Base-by-base conservation (phyloP, 2,888 invertebrate genomes). In the Villa cingulata region DNA sequence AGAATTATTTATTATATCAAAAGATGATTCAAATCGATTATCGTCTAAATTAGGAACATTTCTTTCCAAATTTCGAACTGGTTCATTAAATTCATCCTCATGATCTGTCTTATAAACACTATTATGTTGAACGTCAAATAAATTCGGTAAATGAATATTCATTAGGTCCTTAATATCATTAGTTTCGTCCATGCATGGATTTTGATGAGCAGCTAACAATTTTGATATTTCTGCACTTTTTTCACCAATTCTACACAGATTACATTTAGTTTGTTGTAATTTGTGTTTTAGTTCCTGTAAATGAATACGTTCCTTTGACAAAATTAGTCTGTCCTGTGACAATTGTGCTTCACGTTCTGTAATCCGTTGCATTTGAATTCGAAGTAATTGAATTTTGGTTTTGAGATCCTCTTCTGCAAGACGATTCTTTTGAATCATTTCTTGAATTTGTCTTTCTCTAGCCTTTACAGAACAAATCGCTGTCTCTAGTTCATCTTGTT, bases 161-260 rank as follows among this genome's bases (percentile, higher is more conserved):
- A 48, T 48, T n/a, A n/a, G n/a, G n/a, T 12, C 32, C 32, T 41
- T 44, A 16, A 15, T 18, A 9, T 32, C 17, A 36, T 17, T 48
- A 46, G 3, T 27, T 46, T 23, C n/a, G 19, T n/a, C 20, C 32
- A 32, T 14, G 15, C 16, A 19, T 37, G 36, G 23, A 19, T 15
- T 39, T 46, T 45, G 16, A 53, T 50, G n/a, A 2, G 45, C 43
- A 7, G 54, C 50, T 14, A 62, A 39, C 16, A 59, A 54, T 10
- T 61, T 54, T 1, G 58, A 53, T 2, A 67, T 52, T 20, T 66
- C 63, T 1, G 51, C 53, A 46, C 57, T 62, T 19, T 56, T 58
- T 17, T 64, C 63, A 2, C 62, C 63, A 52, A 69, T 62, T 47
- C 61, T 61, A 49, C 69, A 69, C 2, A 70, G 57, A n/a, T 65